phyloP scores from a whole-genome alignment of 2,888 invertebrate genomes.

The Aricia artaxerxes region DNA sequence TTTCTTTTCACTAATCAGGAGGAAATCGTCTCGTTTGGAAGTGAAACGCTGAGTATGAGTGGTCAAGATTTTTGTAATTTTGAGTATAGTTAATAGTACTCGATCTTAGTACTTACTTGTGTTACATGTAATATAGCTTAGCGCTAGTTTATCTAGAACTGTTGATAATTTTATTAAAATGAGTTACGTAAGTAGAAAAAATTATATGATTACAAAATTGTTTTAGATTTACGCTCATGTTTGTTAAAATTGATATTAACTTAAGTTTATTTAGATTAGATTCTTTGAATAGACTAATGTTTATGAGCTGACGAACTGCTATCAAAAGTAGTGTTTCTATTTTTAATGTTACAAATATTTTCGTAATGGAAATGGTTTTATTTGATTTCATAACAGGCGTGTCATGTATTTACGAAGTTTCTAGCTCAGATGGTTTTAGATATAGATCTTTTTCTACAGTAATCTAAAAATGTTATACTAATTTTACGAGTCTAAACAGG shows the following conservation, averaged over 20 bases:
- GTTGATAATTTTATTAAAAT: constrained; percentile 17
- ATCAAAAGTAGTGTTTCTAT: constrained; percentile 3
- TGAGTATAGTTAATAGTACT: constrained; percentile 35
- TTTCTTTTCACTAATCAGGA: constrained; percentile 56
- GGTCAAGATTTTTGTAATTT: constrained; percentile 42
- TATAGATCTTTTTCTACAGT: neutral
- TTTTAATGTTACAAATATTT: neutral
- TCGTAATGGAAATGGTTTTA: neutral
- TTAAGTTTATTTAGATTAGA: constrained; percentile 25
- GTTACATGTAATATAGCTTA: constrained; percentile 26
- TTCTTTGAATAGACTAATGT: constrained; percentile 7
- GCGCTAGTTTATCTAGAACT: constrained; percentile 18
- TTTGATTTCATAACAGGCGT: neutral
- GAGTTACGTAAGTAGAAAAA: constrained; percentile 7
- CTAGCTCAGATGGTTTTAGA: neutral
- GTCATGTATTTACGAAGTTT: neutral
- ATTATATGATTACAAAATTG: neutral
- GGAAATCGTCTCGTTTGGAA: constrained; percentile 49
- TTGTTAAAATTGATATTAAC: constrained; percentile 16
- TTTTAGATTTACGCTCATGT: constrained; percentile 25
- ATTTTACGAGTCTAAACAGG: constrained; percentile 45
- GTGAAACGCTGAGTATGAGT: constrained; percentile 59
- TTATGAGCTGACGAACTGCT: constrained; percentile 10
- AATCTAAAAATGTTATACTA: neutral
- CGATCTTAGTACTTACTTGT: constrained; percentile 23